Base-by-base conservation (phyloP, 2,888 invertebrate genomes). In the Chouioia cunea region DNA sequence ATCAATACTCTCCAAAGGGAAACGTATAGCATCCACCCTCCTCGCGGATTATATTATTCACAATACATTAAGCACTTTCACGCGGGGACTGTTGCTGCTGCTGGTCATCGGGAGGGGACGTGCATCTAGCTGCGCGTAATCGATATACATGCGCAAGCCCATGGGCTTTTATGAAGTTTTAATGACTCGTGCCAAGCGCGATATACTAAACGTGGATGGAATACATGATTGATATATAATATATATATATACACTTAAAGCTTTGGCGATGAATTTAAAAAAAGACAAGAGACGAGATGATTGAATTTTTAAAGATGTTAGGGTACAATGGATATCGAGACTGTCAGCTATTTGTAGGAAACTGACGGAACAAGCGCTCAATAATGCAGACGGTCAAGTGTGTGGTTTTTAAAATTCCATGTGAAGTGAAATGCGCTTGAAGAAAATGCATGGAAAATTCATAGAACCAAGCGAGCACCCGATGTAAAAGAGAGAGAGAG, bases 1-100 rank as follows among this genome's bases (percentile, higher is more conserved):
- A 27, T 27, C 27, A 27, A 27, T 27, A 27, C 27, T 27, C 36
- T 36, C 36, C 36, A 1, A 36, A 36, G 36, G 36, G 71, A 66
- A 67, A 66, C 63, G 70, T 62, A 67, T 43, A 73, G 79, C 79
- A 76, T 79, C 79, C 36, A 36, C 36, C 36, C 36, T 10, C 78
- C 79, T 79, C 78, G 79, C 76, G 80, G 81, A 83, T 83, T 81
- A 82, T 80, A 83, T 83, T 84, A 84, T 83, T 84, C 81, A 80
- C 83, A 81, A 83, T 80, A 84, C 84, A 84, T 83, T 82, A 82
- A 82, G 78, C 81, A 80, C 81, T 82, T 80, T 83, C 77, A 79
- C 76, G 64, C 54, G n/a, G 59, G 27, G 69, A 53, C 56, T 48
- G 57, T 36, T 27, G 54, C n/a, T 53, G 22, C 52, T 53, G 4